Evolutionary conservation across 2,797 vertebrate species (phyloP), one percentile per base, ranked within the genome.

Genomic region (Anguilla pacifica): DNA sequence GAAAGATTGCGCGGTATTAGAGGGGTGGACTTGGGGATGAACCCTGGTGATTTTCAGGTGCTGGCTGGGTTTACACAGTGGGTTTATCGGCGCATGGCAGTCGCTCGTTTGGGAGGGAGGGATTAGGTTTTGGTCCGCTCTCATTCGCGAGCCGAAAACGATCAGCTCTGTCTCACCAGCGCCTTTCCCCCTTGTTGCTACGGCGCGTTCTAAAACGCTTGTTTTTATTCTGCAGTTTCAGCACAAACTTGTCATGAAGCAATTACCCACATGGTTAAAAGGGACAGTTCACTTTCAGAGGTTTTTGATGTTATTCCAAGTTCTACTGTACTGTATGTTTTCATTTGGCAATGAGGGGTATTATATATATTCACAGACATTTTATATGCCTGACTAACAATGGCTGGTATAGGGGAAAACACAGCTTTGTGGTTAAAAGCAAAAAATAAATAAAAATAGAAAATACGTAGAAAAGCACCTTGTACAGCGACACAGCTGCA

Each of bases 1-100:
- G 95, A 96, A 89, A 90, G 91, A 91, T 96, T 95, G 94, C 90
- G 92, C 90, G 93, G 97, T 95, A 95, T 96, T 96, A 96, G 94
- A 89, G 95, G 96, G 96, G 95, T 94, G 96, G 95, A 93, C 94
- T 95, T 93, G 94, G 95, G 95, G 96, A 96, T 96, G 94, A 96
- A 93, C 89, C 90, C 93, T 93, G 93, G 88, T 89, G 90, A 90
- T 90, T 94, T 92, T 92, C 88, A 90, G 85, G 43, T 77, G 91
- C 91, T 91, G 89, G 91, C 89, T 89, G 86, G 91, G 89, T 93
- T 86, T 93, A 92, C 87, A 90, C 84, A 91, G 59, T 85, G 74
- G 79, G 57, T 83, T 85, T 86, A 87, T 87, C 67, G 70, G 22
- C 46, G 59, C 61, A 85, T 84, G 85, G 59, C 64, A 86, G 85